Conservation (phyloP, 2,113 vertebrate genomes). For the Sapayoa aenigma region DNA sequence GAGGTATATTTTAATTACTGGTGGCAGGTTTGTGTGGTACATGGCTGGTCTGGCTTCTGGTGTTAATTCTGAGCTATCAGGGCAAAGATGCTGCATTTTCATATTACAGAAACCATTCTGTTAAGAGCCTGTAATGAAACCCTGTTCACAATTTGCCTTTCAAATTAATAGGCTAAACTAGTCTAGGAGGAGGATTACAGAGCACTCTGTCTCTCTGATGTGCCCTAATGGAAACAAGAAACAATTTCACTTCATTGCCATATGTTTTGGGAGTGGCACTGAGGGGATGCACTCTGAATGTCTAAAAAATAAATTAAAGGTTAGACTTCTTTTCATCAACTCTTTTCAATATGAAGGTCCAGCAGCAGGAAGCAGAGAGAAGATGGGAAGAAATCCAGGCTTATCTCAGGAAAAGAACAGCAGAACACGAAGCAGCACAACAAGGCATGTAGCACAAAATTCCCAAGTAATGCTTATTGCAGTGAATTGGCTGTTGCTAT, state of each 20-base stretch:
- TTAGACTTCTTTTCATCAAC: background rate
- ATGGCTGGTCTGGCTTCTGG: background rate
- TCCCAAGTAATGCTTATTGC: background rate
- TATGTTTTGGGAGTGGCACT: constrained; percentile 2
- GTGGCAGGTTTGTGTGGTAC: background rate
- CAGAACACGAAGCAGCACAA: constrained; percentile 85
- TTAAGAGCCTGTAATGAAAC: background rate
- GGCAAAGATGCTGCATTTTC: background rate
- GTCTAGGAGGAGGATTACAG: constrained; percentile 33
- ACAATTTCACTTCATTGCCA: background rate
- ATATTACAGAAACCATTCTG: constrained; percentile 1
- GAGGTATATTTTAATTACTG: constrained; percentile 7
- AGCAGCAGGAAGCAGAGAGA: constrained; percentile 90
- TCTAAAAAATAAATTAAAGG: background rate
- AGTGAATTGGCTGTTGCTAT: background rate
- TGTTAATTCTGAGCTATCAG: background rate
- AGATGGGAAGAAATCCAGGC: constrained; percentile 93
- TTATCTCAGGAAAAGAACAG: constrained; percentile 86
- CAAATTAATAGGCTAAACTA: constrained; percentile 32
- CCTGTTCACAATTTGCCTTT: constrained; percentile 23
- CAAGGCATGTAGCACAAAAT: constrained; percentile 76
- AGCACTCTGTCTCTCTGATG: background rate
- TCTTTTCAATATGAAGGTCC: constrained; percentile 75
- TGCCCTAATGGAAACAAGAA: constrained; percentile 18
- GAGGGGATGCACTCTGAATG: background rate